These are phyloP conservation scores for Torymus aiolomorphi DNA, from an alignment of 2,888 invertebrate species.

Conservation along the genomic window DNA sequence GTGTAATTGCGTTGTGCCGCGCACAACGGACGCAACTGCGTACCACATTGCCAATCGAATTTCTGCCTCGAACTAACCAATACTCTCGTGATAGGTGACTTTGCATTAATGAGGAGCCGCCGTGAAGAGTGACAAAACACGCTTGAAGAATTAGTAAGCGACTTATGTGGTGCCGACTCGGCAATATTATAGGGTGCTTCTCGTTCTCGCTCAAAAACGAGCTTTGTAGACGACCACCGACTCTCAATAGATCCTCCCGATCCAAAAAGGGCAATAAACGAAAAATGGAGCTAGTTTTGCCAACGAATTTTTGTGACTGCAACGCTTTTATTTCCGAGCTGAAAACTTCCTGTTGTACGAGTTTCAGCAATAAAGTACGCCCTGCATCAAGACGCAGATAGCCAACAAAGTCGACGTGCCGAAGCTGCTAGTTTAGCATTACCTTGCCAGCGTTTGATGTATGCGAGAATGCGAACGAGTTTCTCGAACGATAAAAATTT, in stretches of 20 bases:
- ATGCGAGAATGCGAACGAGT: no score
- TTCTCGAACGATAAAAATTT: no score
- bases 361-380: background rate
- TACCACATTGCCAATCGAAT: background rate
- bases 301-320: background rate
- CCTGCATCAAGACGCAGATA: background rate
- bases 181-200: constrained; percentile 5
- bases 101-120: background rate
- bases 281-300: background rate
- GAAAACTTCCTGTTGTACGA: background rate
- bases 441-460: no score
- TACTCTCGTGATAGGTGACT: background rate
- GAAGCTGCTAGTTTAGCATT: no score
- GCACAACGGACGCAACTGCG: background rate
- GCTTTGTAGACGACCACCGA: background rate
- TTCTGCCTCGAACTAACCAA: constrained; percentile 2
- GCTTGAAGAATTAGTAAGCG: background rate
- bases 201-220: background rate
- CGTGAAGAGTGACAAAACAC: constrained; percentile 2
- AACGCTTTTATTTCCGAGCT: background rate
- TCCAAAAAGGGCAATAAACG: background rate
- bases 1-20: constrained; percentile 50
- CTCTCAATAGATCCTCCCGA: background rate
- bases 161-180: background rate
- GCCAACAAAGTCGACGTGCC: no score